Conservation (phyloP, 35 echinoderm and acorn worm genomes). For the Antedon bifida region DNA sequence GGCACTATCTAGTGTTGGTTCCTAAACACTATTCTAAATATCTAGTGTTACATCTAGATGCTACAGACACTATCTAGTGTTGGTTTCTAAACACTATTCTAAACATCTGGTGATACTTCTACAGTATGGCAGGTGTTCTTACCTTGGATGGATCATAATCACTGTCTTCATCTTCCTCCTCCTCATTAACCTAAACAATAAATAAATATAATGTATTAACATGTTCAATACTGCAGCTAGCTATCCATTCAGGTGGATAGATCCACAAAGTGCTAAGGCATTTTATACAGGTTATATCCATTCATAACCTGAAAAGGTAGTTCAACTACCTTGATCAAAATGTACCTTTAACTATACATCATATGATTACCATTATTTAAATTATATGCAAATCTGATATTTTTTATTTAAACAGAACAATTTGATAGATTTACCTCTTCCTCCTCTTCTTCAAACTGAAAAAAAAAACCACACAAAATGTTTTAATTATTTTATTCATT, state of each 20-base stretch:
- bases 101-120: too few species aligned
- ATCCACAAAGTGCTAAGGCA: too few species aligned
- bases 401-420: background rate
- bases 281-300: too few species aligned
- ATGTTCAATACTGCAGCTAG: too few species aligned
- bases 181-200: conserved; percentile 29
- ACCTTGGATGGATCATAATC: conserved; percentile 85
- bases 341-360: background rate
- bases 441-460: conserved; percentile 83
- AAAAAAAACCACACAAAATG: background rate
- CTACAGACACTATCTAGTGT: background rate
- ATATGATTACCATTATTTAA: background rate
- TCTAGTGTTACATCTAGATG: too few species aligned
- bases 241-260: too few species aligned
- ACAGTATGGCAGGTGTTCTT: background rate
- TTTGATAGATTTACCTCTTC: conserved; percentile 18
- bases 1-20: too few species aligned
- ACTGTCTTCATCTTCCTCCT: conserved; percentile 85
- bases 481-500: background rate
- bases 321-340: too few species aligned
- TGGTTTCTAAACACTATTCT: too few species aligned
- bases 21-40: too few species aligned
- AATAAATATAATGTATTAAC: too few species aligned
- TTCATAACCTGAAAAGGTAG: too few species aligned
- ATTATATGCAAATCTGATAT: background rate